Evolutionary conservation across 92 coral and sea anemone genomes (phyloP).

Genomic region (Actinostola sp.): DNA sequence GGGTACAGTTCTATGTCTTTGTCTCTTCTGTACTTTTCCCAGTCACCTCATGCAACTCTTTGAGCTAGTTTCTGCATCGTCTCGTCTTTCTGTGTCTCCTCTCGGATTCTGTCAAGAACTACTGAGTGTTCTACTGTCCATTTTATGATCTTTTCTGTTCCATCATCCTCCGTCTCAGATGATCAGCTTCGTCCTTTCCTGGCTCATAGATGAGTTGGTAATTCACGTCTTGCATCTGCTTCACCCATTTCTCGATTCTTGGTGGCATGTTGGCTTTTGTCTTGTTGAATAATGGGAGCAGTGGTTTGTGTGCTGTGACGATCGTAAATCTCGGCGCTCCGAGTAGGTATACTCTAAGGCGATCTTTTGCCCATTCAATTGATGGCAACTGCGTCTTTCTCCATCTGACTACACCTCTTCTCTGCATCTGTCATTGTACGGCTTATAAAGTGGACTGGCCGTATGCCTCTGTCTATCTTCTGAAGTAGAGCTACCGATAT

Average conservation of each 20-base stretch:
- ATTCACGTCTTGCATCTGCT: constrained; percentile 68
- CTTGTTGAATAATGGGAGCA: constrained; percentile 63
- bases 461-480: constrained; percentile 55
- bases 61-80: constrained; percentile 30
- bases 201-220: constrained; percentile 51
- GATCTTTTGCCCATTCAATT: constrained; percentile 63
- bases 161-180: constrained; percentile 53
- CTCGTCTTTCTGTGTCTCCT: too few relatives aligned
- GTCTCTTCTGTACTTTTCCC: constrained; percentile 50
- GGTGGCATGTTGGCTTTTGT: constrained; percentile 58
- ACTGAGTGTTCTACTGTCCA: too few relatives aligned
- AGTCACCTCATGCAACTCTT: constrained; percentile 49
- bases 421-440: constrained; percentile 52
- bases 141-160: too few relatives aligned
- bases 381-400: constrained; percentile 48
- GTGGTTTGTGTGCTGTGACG: constrained; percentile 75
- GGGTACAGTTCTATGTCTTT: constrained; percentile 28
- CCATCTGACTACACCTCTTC: constrained; percentile 56
- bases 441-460: constrained; percentile 66
- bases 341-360: constrained; percentile 51
- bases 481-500: constrained; percentile 62
- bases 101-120: too few relatives aligned
- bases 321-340: constrained; percentile 70
- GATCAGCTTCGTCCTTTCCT: constrained; percentile 52
- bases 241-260: constrained; percentile 67